These are phyloP conservation scores for Idaea dimidiata DNA, from an alignment of 2,888 invertebrate species.

Conservation along the genomic window DNA sequence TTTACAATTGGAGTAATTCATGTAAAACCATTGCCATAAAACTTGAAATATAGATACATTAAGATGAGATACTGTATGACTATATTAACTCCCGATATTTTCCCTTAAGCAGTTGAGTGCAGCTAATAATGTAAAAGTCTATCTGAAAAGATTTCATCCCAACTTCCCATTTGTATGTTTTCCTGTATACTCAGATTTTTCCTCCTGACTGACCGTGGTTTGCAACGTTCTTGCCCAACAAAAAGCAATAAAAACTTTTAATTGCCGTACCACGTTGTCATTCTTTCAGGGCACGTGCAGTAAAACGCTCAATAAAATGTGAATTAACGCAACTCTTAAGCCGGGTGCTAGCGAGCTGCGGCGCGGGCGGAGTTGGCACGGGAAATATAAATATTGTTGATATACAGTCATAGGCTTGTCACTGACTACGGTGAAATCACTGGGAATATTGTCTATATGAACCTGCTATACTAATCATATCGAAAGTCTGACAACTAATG, in stretches of 20 bases:
- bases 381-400: conserved; percentile 1
- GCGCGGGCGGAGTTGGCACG: neutral
- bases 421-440: neutral
- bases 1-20: too few relatives aligned
- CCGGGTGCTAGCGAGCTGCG: neutral
- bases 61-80: too few relatives aligned
- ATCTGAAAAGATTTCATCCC: neutral
- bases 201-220: neutral
- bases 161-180: neutral
- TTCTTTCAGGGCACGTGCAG: neutral
- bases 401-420: neutral
- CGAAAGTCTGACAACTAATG: too few relatives aligned
- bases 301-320: neutral
- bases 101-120: too few relatives aligned
- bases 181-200: neutral
- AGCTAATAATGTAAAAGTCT: too few relatives aligned
- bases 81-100: too few relatives aligned
- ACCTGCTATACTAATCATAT: neutral
- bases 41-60: too few relatives aligned
- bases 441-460: conserved; percentile 7
- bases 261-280: neutral
- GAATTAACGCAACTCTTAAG: neutral
- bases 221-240: neutral
- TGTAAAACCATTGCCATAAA: too few relatives aligned
- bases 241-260: neutral